Evolutionary conservation across 2,797 vertebrate genomes (phyloP), one percentile per base, ranked within the genome.

Genomic region (Melanotaenia maccullochi): DNA sequence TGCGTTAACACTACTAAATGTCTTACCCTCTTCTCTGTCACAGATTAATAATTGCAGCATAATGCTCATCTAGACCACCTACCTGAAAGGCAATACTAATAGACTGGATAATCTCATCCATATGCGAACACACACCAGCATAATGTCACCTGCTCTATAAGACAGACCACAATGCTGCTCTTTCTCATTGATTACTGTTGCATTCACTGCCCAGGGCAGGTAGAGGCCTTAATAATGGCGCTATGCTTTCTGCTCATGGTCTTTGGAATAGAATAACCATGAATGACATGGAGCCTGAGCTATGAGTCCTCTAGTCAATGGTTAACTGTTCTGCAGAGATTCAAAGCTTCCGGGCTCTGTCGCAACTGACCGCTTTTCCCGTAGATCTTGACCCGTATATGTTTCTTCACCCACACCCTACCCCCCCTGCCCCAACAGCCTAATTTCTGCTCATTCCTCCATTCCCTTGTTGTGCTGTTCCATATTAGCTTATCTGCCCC

Each of bases 251-350:
- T 83, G 78, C 83, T 71, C 79, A 73, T 58, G 81, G 67, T 75
- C 84, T 71, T 60, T 65, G 89, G 86, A 87, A 78, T 74, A 75
- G 75, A 87, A 83, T 81, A 83, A 86, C 81, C 78, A 59, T 28
- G 85, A 87, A 86, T 75, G 90, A 89, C 85, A 89, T 74, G 49
- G 81, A 88, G 87, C 83, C 83, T 32, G 13, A n/a, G 66, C 75
- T 72, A 56, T 61, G 81, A 76, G 79, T 64, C 64, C 68, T 65
- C 67, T 81, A 69, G 91, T 95, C 90, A 94, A 94, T 94, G 92
- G 89, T 93, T 95, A 94, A 93, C 93, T 92, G 90, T 89, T 91
- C 89, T 81, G 70, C 56, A 38, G 78, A 49, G 18, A 87, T 85
- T 89, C 84, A 87, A 89, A 89, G 90, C 75, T 76, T 88, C 88